Conservation (phyloP, 1,140 invertebrate genomes). For the Parasteatoda tepidariorum region DNA sequence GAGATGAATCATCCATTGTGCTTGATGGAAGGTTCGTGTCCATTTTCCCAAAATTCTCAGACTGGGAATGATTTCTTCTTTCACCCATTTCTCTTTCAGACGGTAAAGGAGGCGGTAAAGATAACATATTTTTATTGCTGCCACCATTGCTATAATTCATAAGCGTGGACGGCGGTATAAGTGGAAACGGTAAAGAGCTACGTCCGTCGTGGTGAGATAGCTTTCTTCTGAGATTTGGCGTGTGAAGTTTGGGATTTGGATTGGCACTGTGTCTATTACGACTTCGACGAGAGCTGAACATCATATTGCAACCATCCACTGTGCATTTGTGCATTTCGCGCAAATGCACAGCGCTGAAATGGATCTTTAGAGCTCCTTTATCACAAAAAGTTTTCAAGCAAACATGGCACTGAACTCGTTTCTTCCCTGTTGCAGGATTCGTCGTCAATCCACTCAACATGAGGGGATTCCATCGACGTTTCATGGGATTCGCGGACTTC, state of each 20-base stretch:
- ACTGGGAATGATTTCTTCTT: background rate
- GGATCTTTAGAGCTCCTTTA: conserved; percentile 99
- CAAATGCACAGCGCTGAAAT: conserved; percentile 98
- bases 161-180: conserved; percentile 72
- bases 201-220: conserved; percentile 93
- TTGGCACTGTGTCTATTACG: conserved; percentile 97
- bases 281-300: conserved; percentile 97
- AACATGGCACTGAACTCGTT: conserved; percentile 97
- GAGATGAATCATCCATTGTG: conserved; percentile 35
- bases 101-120: background rate
- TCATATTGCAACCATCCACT: conserved; percentile 98
- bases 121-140: background rate
- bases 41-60: background rate
- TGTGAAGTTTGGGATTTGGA: conserved; percentile 98
- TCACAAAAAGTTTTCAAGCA: conserved; percentile 99
- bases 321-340: conserved; percentile 99
- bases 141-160: conserved; percentile 40
- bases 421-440: conserved; percentile 92
- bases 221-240: conserved; percentile 89
- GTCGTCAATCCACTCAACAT: conserved; percentile 90
- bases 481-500: conserved; percentile 88
- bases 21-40: conserved; percentile 41
- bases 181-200: conserved; percentile 84
- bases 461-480: conserved; percentile 90
- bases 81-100: conserved; percentile 18